Evolutionary conservation across 2,797 vertebrate genomes (phyloP), one percentile per base, ranked within the genome.

Genomic region (Chelonia mydas): DNA sequence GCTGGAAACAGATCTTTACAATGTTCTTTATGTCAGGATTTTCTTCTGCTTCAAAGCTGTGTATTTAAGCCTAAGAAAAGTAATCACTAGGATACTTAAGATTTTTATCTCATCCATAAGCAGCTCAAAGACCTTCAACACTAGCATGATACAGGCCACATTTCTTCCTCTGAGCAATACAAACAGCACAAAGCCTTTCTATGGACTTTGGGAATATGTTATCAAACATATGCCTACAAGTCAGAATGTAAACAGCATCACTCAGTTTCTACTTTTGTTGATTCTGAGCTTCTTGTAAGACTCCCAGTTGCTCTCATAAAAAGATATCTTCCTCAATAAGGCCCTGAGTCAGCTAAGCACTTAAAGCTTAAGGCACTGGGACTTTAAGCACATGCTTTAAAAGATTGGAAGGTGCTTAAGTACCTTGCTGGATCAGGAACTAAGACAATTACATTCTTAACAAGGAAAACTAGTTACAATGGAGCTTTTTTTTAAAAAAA

Each of bases 1-100:
- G 87, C 79, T 90, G 76, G 74, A 91, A 88, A 89, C 6, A 17
- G 33, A 59, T 54, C 7, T 81, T 93, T 88, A 90, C 93, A 96
- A 88, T 19, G 2, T 2, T 89, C 17, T 37, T 90, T 55, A 45
- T 25, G 10, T 51, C 54, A 89, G 31, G 19, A 84, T 88, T 88
- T 91, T 86, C 5, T 90, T 2, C 2, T 77, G 76, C 74, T 88
- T 95, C 53, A 55, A 87, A 89, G 3, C 15, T 94, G 1, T 11
- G 80, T 27, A 23, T 81, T 93, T 90, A 87, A 93, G 11, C 72
- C 16, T 83, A 84, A 90, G 12, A 93, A 65, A 88, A 2, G 51
- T 47, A 94, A 89, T 88, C 16, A 76, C 2, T 89, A 78, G n/a
- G 54, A 61, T 86, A 87, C 19, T 82, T 82, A 87, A 87, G 72